Base-by-base conservation (phyloP, 1,140 invertebrate genomes). In the Tetramorium simillimum region DNA sequence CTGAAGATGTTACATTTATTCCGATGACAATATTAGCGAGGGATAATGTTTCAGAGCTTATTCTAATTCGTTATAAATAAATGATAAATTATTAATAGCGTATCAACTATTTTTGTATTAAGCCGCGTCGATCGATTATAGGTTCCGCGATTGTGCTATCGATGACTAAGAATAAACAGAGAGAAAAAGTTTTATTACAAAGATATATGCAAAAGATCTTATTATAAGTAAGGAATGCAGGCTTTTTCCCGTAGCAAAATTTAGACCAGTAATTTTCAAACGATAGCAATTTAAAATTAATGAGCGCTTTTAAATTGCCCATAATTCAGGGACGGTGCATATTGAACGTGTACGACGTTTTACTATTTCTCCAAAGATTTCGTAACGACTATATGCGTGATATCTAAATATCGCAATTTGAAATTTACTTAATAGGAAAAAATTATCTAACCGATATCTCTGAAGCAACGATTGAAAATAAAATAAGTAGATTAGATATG, bases 31-130 rank as follows among this genome's bases (percentile, higher is more conserved):
- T 28, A 14, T 46, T 78, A 78, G 43, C 40, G 21, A 65, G 10
- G 18, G 28, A 51, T 80, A 51, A 67, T 37, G 33, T 33, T 49
- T 49, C 53, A 67, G 10, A 49, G 7, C 18, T 51, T 24, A 67
- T 49, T 65, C 43, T 51, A 65, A 28, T 65, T 67, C 18, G 3
- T 43, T 40, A 21, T 43, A 43, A 70, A 72, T 51, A 28, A 5
- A 16, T 18, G 14, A 69, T 56, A 43, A 72, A 43, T 53, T 70
- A 70, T 69, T 43, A 70, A 40, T 51, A 43, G 21, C 21, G 43
- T n/a, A n/a, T 56, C 10, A 58, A 81, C 14, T 70, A 81, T 72
- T 81, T 37, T 67, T 16, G 4, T 37, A 21, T 21, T 80, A 24
- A 9, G 1, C 12, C 24, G 12, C 51, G 28, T 49, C n/a, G n/a